Evolutionary conservation across 2,888 invertebrate species (phyloP).

Genomic region (Cenopis cana): DNA sequence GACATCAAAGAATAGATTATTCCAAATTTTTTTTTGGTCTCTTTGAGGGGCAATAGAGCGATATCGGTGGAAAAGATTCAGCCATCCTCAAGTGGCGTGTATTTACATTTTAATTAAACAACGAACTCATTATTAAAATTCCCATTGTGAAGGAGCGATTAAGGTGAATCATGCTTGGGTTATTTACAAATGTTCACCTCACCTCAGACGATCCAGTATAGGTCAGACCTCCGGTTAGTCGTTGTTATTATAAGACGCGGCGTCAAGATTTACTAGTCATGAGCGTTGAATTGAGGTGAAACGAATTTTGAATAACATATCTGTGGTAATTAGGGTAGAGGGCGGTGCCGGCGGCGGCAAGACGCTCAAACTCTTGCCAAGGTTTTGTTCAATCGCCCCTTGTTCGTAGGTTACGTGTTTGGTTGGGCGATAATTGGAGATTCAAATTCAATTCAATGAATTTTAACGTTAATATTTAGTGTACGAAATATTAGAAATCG

Average conservation of each 20-base stretch:
- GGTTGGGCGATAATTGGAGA: neutral
- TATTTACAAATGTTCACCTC: neutral
- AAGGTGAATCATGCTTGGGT: conserved; percentile 19
- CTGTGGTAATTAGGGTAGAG: conserved; percentile 32
- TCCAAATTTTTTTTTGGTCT: neutral
- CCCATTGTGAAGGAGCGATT: conserved; percentile 34
- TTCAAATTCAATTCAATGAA: too few relatives aligned
- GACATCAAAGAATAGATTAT: neutral
- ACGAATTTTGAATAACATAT: neutral
- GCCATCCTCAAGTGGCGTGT: neutral
- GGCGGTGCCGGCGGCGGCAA: conserved; percentile 26
- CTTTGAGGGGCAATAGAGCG: neutral
- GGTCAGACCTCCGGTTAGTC: neutral
- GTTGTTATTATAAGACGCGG: neutral
- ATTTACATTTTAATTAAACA: neutral
- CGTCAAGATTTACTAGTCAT: neutral
- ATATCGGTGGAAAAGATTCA: neutral
- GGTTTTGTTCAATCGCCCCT: conserved; percentile 27
- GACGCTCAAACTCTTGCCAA: conserved; percentile 36
- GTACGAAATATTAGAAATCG: too few relatives aligned
- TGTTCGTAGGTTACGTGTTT: conserved; percentile 6
- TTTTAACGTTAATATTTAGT: too few relatives aligned
- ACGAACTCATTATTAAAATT: conserved; percentile 30
- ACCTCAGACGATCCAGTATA: neutral
- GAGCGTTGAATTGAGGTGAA: neutral